Evolutionary conservation across 2,888 invertebrate species (phyloP).

Genomic region (Plutella xylostella): DNA sequence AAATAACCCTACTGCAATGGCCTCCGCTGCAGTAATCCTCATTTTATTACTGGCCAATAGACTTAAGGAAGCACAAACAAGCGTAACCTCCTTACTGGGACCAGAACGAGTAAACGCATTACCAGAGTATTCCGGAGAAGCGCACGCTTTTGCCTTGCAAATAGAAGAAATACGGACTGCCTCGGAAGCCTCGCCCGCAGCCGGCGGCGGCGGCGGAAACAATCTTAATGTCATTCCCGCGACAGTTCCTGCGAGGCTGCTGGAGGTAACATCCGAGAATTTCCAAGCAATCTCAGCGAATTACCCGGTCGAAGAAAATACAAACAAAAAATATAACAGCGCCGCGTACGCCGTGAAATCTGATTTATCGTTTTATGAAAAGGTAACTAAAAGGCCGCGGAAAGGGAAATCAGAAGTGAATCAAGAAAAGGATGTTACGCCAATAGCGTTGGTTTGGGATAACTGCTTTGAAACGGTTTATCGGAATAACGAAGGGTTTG

Average conservation of each 20-base stretch:
- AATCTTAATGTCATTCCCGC: slow-evolving; percentile 47
- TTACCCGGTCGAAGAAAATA: slow-evolving; percentile 32
- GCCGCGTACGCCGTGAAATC: slow-evolving; percentile 32
- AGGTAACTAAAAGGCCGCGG: slow-evolving; percentile 15
- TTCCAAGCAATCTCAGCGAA: slow-evolving; percentile 50
- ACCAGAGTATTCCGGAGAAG: slow-evolving; percentile 24
- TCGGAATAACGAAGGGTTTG: slow-evolving; percentile 27
- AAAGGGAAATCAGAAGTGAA: neutral
- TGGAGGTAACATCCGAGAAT: slow-evolving; percentile 37
- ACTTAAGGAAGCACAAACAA: slow-evolving; percentile 31
- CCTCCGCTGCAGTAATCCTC: slow-evolving; percentile 31
- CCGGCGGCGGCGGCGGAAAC: slow-evolving; percentile 54
- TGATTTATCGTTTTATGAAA: slow-evolving; percentile 25
- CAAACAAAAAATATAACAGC: slow-evolving; percentile 31
- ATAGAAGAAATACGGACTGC: slow-evolving; percentile 43
- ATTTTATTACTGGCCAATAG: slow-evolving; percentile 36
- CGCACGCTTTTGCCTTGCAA: slow-evolving; percentile 38
- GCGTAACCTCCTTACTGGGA: slow-evolving; percentile 24
- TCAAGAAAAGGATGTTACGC: slow-evolving; percentile 17
- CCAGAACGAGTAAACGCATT: slow-evolving; percentile 33
- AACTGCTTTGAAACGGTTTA: slow-evolving; percentile 44
- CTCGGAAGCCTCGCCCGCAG: slow-evolving; percentile 46
- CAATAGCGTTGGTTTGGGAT: slow-evolving; percentile 46
- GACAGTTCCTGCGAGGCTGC: slow-evolving; percentile 23
- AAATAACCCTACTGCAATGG: slow-evolving; percentile 27